Conservation (phyloP, 2,113 vertebrate species). For the Azemiops feae region DNA sequence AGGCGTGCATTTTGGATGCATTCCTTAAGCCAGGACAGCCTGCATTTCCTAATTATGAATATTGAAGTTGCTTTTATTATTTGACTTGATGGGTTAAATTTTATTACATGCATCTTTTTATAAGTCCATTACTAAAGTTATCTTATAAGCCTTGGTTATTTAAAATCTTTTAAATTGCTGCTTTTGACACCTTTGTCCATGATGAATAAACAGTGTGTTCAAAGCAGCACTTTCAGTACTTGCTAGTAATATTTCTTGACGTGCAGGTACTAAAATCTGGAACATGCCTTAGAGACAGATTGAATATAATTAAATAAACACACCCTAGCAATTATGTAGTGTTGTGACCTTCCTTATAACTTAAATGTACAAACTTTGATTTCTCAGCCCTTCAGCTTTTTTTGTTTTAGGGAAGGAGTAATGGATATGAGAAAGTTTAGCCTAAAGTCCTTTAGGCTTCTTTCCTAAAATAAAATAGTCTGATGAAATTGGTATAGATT, state of each 20-base stretch:
- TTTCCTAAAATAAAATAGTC: background rate
- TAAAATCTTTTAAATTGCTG: conserved; percentile 19
- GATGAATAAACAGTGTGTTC: conserved; percentile 50
- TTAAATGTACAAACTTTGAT: conserved; percentile 60
- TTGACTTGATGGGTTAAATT: conserved; percentile 7
- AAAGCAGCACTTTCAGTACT: conserved; percentile 59
- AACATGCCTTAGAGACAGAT: conserved; percentile 66
- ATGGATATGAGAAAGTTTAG: conserved; percentile 42
- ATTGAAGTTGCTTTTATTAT: conserved; percentile 29
- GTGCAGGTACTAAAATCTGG: conserved; percentile 55
- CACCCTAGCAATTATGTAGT: conserved; percentile 60
- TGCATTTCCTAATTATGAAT: background rate
- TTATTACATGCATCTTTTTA: conserved; percentile 8
- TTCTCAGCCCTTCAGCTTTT: conserved; percentile 36
- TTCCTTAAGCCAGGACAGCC: background rate
- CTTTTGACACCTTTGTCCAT: conserved; percentile 42
- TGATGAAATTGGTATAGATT: background rate
- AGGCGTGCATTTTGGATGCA: background rate
- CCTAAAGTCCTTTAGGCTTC: conserved; percentile 1
- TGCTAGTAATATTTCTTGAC: conserved; percentile 57
- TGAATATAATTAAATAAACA: conserved; percentile 55
- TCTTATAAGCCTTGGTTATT: background rate
- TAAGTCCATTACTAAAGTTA: background rate
- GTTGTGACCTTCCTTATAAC: conserved; percentile 64
- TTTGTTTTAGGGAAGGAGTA: conserved; percentile 21